Conservation (phyloP, 2,888 invertebrate species). For the Synergus itoensis region DNA sequence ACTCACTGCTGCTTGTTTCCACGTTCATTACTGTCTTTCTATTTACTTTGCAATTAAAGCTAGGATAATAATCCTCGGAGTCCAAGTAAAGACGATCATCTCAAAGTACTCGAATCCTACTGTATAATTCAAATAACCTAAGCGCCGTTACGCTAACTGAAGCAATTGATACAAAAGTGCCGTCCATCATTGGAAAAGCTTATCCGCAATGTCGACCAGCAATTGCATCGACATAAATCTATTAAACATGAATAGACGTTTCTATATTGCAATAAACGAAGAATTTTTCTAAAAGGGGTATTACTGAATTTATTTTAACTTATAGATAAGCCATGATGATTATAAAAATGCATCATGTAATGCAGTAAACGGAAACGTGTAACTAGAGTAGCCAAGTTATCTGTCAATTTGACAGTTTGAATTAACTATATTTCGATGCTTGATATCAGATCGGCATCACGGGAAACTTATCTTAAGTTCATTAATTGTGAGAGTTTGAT, state of each 20-base stretch:
- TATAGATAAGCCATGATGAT: too few species aligned
- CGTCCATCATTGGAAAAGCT: background rate
- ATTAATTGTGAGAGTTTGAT: constrained; percentile 30
- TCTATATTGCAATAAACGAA: background rate
- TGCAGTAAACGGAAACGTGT: background rate
- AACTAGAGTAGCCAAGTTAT: background rate
- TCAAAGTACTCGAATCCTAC: constrained; percentile 1
- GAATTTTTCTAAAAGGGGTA: background rate
- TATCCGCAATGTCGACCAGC: background rate
- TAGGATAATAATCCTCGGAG: background rate
- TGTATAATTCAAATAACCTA: background rate
- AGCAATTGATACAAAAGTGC: background rate
- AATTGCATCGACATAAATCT: constrained; percentile 3
- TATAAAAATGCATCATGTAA: too few species aligned
- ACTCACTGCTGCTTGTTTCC: constrained; percentile 45
- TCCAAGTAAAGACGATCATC: background rate
- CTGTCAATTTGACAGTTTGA: background rate
- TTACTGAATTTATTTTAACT: background rate
- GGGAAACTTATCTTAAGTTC: constrained; percentile 22
- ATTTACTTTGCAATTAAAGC: constrained; percentile 42
- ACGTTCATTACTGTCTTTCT: constrained; percentile 12
- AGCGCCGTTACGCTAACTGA: background rate
- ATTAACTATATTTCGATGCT: constrained; percentile 21
- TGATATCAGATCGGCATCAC: constrained; percentile 13
- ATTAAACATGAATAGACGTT: background rate